Percentiles rank a stretch among this genome's conserved stretches.
These are phyloP conservation scores for Simalia tracyae DNA, from an alignment of 2,797 vertebrate species.

Conservation along the genomic window DNA sequence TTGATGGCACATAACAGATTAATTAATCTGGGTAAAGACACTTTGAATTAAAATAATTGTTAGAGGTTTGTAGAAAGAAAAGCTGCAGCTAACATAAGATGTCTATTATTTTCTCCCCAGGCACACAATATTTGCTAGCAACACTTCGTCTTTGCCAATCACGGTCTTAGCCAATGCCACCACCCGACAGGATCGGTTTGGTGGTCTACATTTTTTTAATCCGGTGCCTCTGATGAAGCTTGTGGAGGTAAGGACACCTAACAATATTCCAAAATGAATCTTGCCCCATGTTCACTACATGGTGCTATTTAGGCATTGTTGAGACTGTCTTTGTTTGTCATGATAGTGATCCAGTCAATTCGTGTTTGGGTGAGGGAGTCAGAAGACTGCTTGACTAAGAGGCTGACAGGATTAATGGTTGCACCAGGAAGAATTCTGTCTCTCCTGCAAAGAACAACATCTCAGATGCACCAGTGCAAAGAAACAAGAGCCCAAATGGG, in stretches of 20 bases:
- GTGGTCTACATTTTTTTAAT: slow-evolving; percentile 97
- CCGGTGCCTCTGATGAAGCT: slow-evolving; percentile 97
- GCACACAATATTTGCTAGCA: slow-evolving; percentile 94
- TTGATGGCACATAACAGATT: not conserved
- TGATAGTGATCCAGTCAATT: not conserved
- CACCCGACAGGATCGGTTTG: slow-evolving; percentile 88
- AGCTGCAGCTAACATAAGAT: not conserved
- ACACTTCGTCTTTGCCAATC: slow-evolving; percentile 94
- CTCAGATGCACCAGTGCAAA: no score
- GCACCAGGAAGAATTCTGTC: not conserved
- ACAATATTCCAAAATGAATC: accelerated
- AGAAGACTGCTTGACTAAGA: not conserved
- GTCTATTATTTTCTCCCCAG: slow-evolving; percentile 66
- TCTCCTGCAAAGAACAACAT: not conserved
- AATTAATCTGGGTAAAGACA: not conserved
- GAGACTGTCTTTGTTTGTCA: not conserved
- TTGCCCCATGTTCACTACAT: not conserved
- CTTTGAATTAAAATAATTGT: not conserved
- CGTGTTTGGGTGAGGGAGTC: not conserved
- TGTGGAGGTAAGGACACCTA: slow-evolving; percentile 82
- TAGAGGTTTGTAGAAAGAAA: not conserved
- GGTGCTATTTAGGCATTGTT: not conserved
- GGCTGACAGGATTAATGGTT: not conserved
- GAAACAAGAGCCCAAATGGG: not conserved
- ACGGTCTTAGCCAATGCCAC: slow-evolving; percentile 87